phyloP scores from a whole-genome alignment of 2,797 vertebrate species.

The Poecilia wingei region DNA sequence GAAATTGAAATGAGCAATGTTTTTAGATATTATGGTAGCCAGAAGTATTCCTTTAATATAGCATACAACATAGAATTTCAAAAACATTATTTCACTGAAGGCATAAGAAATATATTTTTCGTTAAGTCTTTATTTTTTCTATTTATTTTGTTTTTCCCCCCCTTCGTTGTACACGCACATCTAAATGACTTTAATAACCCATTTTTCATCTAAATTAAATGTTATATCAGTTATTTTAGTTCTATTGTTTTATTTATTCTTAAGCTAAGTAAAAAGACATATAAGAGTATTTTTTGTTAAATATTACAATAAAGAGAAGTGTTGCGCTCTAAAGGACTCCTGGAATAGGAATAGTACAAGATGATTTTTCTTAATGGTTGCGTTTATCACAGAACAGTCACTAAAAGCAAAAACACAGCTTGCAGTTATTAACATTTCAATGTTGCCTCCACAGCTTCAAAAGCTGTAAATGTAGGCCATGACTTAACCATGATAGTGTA shows the following conservation, averaged over 20 bases:
- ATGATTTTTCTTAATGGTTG: background rate
- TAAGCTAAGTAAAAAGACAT: background rate
- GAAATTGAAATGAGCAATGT: background rate
- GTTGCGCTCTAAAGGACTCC: background rate
- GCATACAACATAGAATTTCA: background rate
- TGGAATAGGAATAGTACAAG: background rate
- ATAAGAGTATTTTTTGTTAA: background rate
- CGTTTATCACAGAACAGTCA: background rate
- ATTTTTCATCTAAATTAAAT: background rate
- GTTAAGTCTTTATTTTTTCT: background rate
- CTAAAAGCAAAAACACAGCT: background rate
- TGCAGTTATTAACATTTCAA: background rate
- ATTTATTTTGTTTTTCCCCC: background rate
- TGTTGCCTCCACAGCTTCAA: background rate
- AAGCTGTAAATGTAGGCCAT: constrained; percentile 19
- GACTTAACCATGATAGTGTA: background rate
- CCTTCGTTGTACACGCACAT: background rate
- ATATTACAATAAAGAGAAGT: background rate
- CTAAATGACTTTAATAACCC: background rate
- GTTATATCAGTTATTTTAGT: background rate
- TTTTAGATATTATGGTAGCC: background rate
- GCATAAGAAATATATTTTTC: background rate
- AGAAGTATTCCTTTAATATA: background rate
- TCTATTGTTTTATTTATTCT: background rate
- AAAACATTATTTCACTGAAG: background rate